phyloP scores from a whole-genome alignment of 2,888 invertebrate species.

The Drosophila helvetica region DNA sequence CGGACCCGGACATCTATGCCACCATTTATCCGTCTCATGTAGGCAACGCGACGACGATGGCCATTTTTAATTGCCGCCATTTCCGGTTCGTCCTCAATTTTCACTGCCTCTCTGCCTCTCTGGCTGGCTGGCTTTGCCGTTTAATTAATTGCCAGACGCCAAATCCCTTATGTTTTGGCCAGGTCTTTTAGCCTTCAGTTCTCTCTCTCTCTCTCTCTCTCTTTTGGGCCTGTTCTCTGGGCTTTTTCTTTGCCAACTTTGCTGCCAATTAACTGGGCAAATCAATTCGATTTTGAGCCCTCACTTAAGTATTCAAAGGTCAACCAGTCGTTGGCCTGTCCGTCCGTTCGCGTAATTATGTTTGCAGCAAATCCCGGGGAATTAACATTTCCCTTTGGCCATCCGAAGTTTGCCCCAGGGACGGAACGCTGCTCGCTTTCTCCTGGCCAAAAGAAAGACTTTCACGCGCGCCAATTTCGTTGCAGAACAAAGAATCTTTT shows the following conservation, averaged over 20 bases:
- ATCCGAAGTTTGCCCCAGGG: constrained; percentile 9
- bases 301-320: background rate
- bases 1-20: constrained; percentile 54
- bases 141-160: constrained; percentile 55
- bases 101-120: background rate
- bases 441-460: background rate
- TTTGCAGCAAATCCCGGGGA: constrained; percentile 12
- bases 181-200: background rate
- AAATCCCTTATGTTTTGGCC: constrained; percentile 1
- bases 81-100: constrained; percentile 31
- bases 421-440: background rate
- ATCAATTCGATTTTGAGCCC: constrained; percentile 38
- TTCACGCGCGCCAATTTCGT: constrained; percentile 8
- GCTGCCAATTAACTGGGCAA: constrained; percentile 39
- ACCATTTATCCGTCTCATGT: constrained; percentile 34
- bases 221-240: background rate
- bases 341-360: constrained; percentile 46
- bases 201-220: background rate
- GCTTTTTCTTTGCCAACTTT: constrained; percentile 7
- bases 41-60: constrained; percentile 25
- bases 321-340: background rate
- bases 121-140: constrained; percentile 29
- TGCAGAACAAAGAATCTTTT: constrained; percentile 11
- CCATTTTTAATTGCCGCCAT: constrained; percentile 62
- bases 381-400: constrained; percentile 42